Evolutionary conservation across 2,797 vertebrate genomes (phyloP), one percentile per base, ranked within the genome.

Genomic region (Xiphophorus birchmanni): DNA sequence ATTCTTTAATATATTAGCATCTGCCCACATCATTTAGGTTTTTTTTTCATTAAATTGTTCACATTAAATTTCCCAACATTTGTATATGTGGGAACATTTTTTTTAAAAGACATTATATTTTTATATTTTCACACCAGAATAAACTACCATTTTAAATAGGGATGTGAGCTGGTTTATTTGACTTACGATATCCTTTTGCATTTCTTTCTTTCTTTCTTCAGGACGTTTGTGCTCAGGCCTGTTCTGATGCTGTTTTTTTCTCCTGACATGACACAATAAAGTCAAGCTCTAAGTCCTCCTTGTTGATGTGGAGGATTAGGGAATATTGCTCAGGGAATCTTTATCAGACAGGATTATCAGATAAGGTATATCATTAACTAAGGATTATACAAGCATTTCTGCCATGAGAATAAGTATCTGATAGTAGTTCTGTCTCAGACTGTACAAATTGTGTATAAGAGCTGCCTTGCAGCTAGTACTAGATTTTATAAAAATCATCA

Each of bases 341-440:
- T 92, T 89, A 93, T 94, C 89, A 91, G 54, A 83, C 78, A 54
- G 91, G 95, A 95, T 95, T 95, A 96, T 91, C 91, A 92, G 92
- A 94, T 93, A 84, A 93, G 71, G 86, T 91, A 81, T 87, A 95
- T 95, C 93, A 95, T 95, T 95, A 96, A 93, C 82, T 79, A 50
- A 78, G 92, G 93, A 95, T 95, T 95, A 95, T 50, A 73, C 78
- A 0, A 42, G 71, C 76, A 87, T 90, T 88, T 75, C 85, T 63
- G 75, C 69, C 74, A 82, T 52, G 79, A 72, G 79, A 91, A 85
- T 77, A 86, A 63, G 63, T 82, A 60, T 78, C 40, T 74, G 73
- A 75, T 23, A 74, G 72, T 69, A 35, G 32, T 72, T 72, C 74
- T 44, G 7, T 79, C 60, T 60, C 17, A 80, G 65, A 72, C 21